These are phyloP conservation scores for Cyclophora punctaria DNA, from an alignment of 2,888 invertebrate species.

Conservation along the genomic window DNA sequence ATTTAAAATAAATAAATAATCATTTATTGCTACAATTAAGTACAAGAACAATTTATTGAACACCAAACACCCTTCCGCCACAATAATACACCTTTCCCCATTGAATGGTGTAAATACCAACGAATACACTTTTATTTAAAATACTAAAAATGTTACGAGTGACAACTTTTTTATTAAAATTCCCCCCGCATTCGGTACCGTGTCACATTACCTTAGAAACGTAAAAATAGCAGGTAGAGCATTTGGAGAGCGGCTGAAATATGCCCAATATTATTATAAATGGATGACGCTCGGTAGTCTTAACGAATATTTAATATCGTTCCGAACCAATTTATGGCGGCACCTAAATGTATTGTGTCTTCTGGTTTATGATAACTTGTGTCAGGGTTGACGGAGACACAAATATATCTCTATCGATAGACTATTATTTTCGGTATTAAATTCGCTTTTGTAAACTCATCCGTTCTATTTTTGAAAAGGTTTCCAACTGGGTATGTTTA, in stretches of 20 bases:
- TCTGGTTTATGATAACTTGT: slow-evolving; percentile 25
- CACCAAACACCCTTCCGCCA: too few relatives aligned
- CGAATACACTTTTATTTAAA: background rate
- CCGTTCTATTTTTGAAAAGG: too few relatives aligned
- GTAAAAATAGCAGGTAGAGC: slow-evolving; percentile 16
- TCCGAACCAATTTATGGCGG: slow-evolving; percentile 44
- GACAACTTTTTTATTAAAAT: background rate
- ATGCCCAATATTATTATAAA: slow-evolving; percentile 64
- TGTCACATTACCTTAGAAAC: slow-evolving; percentile 7
- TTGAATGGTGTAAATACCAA: too few relatives aligned
- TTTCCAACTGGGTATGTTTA: too few relatives aligned
- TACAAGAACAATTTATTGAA: too few relatives aligned
- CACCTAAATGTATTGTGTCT: slow-evolving; percentile 40
- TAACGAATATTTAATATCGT: slow-evolving; percentile 70
- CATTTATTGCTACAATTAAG: too few relatives aligned
- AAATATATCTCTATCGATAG: too few relatives aligned
- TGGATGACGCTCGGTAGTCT: slow-evolving; percentile 48
- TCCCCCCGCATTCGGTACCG: slow-evolving; percentile 6
- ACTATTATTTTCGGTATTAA: too few relatives aligned
- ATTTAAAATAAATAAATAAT: too few relatives aligned
- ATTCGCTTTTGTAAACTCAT: too few relatives aligned
- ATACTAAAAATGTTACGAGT: background rate
- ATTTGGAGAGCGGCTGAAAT: slow-evolving; percentile 32
- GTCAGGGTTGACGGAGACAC: too few relatives aligned
- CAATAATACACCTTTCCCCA: too few relatives aligned